Base-by-base conservation (phyloP, 2,797 vertebrate species). In the Hoplostethus mediterraneus region DNA sequence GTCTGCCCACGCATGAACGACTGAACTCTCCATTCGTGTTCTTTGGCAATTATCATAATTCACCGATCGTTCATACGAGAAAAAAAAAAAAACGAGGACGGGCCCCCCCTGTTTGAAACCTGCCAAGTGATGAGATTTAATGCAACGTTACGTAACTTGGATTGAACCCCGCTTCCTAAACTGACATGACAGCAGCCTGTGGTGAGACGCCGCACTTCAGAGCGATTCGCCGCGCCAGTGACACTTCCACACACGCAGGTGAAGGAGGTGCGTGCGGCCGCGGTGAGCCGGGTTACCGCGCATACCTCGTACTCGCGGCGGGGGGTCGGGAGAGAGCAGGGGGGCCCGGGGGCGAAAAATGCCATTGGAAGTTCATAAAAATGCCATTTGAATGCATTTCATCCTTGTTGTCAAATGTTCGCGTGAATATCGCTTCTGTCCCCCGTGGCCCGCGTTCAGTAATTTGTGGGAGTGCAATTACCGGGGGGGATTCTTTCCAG, bases 11-110 rank as follows among this genome's bases (percentile, higher is more conserved):
- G 5, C 2, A 8, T 63, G 63, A 76, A 65, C 57, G 16, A 16
- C 28, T 30, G 44, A 62, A 65, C 54, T 44, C 47, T 53, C 51
- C 8, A 60, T 66, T 7, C n/a, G 17, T n/a, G 55, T 63, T 63
- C 53, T 67, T 63, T 17, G 10, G 9, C 21, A n/a, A 21, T 9
- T 0, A 13, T 10, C 33, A 21, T 45, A 25, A 56, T 13, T 61
- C 42, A 44, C 42, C 42, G 11, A 10, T n/a, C n/a, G 6, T 44
- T 44, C 21, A 48, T 47, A 69, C 42, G 17, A 47, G 31, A 61
- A 16, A n/a, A n/a, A n/a, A n/a, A n/a, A n/a, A n/a, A n/a, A n/a
- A 53, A 4, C 16, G 17, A 5, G 21, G 13, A 21, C 6, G 1
- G 38, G 31, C 10, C 21, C 30, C 3, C 10, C 21, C 30, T 3